Base-by-base conservation (phyloP, 2,888 invertebrate genomes). In the Lymantria dispar region DNA sequence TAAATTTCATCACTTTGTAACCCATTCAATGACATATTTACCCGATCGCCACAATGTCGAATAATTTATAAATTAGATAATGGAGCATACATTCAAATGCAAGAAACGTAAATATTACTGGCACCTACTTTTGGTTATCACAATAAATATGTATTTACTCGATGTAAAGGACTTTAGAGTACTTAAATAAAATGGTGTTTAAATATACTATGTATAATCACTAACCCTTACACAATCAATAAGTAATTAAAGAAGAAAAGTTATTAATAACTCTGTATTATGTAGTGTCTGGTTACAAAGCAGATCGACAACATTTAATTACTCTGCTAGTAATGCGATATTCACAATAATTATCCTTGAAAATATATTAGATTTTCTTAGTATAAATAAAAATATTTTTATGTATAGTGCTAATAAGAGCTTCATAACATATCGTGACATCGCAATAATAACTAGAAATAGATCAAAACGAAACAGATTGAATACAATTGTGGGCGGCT, bases 241-340 rank as follows among this genome's bases (percentile, higher is more conserved):
- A 63, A 60, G 55, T 53, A 64, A 72, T 68, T 59, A 22, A 60
- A 76, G 78, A 76, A 70, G 33, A 74, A 68, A 74, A 75, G 83
- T 80, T 84, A 84, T 78, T 83, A 80, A 78, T 83, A 83, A 82
- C 78, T 78, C 76, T 70, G 68, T 75, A 80, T 74, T 82, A 82
- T 86, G 87, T 78, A 86, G 87, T 86, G 82, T 83, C 85, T 81
- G 76, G 78, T 85, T 81, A 81, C 85, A 73, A 72, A 74, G 70
- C 65, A 73, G 52, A 70, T 57, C 68, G 67, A 72, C 75, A 45
- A 40, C 45, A 45, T 8, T 22, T 5, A 76, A 70, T 68, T 64
- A 59, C 49, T 64, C 53, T 61, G 61, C 66, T 70, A 62, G 61
- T 62, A 68, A 60, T 64, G 64, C 60, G 64, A 64, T 69, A 67